Evolutionary conservation across 2,888 invertebrate genomes (phyloP), one percentile per base, ranked within the genome.

Genomic region (Trypoxylon attenuatum): DNA sequence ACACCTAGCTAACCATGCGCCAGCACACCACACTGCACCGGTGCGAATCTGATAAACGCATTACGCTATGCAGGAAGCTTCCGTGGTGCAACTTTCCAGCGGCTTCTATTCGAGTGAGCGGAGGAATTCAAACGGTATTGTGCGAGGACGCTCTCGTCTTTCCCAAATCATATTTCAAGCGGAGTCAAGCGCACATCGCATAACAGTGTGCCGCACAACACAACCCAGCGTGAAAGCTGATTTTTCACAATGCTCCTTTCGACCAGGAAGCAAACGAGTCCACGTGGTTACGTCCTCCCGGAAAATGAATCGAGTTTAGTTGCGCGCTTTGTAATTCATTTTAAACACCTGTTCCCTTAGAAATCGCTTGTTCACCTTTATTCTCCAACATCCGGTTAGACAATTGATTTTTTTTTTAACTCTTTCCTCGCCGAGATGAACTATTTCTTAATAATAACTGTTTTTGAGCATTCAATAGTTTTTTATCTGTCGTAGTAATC

Each of bases 41-140:
- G 63, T 38, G 41, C 33, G 59, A 43, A 72, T 72, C 72, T 71
- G 71, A 73, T 74, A 74, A 65, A 67, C 39, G 61, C 53, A 58
- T 69, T 73, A 55, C 61, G 41, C 47, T 46, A 41, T 50, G 46
- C 19, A 22, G 49, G 64, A 68, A 59, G 62, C 72, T 75, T 75
- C 74, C 74, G 76, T 39, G 58, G 69, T 39, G 58, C 53, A 71
- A n/a, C 71, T 69, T 75, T 74, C 68, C 73, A 73, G 71, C 65
- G 65, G 55, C 46, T 67, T 68, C 63, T 41, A 29, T 62, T 46
- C 51, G 38, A 41, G 16, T 49, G 63, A 59, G 60, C 29, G 53
- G 13, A 41, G 58, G 57, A 62, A 62, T 65, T 66, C 54, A 46
- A 75, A 75, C 63, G 69, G 59, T 51, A 66, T 75, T 66, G 66